Conservation (phyloP, 2,888 invertebrate species). For the Tubulanus polymorphus region DNA sequence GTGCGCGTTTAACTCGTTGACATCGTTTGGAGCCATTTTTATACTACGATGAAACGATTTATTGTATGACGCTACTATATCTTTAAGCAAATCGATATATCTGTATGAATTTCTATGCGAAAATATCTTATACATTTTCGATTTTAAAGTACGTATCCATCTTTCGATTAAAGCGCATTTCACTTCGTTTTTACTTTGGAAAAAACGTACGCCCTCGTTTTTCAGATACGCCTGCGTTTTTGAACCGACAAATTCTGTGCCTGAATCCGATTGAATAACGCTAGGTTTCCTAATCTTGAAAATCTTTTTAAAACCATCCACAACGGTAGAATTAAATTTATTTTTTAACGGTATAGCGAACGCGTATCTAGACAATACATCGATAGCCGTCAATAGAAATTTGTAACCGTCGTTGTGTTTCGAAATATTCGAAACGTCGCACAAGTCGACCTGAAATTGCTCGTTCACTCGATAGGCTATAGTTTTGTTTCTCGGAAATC, state of each 20-base stretch:
- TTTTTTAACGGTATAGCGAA: conserved; percentile 26
- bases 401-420: conserved; percentile 22
- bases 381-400: conserved; percentile 28
- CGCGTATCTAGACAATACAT: conserved; percentile 28
- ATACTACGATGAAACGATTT: conserved; percentile 17
- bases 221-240: conserved; percentile 14
- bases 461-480: conserved; percentile 25
- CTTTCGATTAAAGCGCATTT: conserved; percentile 42
- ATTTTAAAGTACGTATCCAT: conserved; percentile 24
- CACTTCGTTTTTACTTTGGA: conserved; percentile 29
- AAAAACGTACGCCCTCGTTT: conserved; percentile 22
- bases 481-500: conserved; percentile 14
- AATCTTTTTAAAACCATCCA: conserved; percentile 20
- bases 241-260: conserved; percentile 26
- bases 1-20: conserved; percentile 13
- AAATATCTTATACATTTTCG: conserved; percentile 18
- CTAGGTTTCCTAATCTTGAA: conserved; percentile 17
- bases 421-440: conserved; percentile 17
- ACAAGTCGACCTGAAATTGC: conserved; percentile 28
- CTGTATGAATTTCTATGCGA: conserved; percentile 9
- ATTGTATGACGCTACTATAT: conserved; percentile 19
- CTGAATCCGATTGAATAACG: conserved; percentile 23
- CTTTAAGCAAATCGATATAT: conserved; percentile 15
- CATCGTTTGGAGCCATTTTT: conserved; percentile 12
- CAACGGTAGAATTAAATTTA: conserved; percentile 22